These are phyloP conservation scores for Procavia capensis DNA, from an alignment of 2,113 vertebrate species.

Conservation along the genomic window DNA sequence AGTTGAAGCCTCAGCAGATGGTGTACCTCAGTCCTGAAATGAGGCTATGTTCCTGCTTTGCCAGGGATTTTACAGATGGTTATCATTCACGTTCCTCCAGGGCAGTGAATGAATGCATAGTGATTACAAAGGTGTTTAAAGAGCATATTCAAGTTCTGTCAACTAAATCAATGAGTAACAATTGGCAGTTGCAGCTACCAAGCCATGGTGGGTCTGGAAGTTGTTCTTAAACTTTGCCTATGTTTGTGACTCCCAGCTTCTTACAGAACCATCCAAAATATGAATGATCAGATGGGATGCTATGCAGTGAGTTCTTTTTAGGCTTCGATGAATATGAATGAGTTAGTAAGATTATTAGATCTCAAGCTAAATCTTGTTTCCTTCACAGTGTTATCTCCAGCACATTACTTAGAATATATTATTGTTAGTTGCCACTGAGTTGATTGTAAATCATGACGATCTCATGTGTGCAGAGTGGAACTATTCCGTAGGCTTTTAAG, in stretches of 20 bases:
- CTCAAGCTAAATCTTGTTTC: neutral
- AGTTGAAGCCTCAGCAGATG: constrained; percentile 64
- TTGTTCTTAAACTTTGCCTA: constrained; percentile 47
- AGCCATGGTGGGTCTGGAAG: constrained; percentile 10
- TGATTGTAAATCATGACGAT: neutral
- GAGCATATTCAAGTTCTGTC: constrained; percentile 14
- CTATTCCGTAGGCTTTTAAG: too few species aligned
- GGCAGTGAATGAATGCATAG: constrained; percentile 34
- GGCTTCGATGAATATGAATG: neutral
- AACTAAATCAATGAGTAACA: constrained; percentile 52
- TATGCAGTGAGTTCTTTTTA: neutral
- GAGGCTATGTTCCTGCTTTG: constrained; percentile 42
- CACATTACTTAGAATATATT: neutral
- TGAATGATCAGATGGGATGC: neutral
- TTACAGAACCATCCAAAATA: neutral
- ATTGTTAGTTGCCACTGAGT: neutral
- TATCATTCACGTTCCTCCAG: constrained; percentile 44
- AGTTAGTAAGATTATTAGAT: neutral
- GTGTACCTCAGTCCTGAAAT: constrained; percentile 47
- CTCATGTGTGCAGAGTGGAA: neutral
- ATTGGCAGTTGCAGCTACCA: constrained; percentile 13
- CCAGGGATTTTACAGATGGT: constrained; percentile 61
- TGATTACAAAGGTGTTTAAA: constrained; percentile 54
- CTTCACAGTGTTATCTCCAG: neutral
- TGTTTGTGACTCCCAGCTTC: neutral